phyloP scores from a whole-genome alignment of 2,113 vertebrate genomes.

The Desmodus rotundus region DNA sequence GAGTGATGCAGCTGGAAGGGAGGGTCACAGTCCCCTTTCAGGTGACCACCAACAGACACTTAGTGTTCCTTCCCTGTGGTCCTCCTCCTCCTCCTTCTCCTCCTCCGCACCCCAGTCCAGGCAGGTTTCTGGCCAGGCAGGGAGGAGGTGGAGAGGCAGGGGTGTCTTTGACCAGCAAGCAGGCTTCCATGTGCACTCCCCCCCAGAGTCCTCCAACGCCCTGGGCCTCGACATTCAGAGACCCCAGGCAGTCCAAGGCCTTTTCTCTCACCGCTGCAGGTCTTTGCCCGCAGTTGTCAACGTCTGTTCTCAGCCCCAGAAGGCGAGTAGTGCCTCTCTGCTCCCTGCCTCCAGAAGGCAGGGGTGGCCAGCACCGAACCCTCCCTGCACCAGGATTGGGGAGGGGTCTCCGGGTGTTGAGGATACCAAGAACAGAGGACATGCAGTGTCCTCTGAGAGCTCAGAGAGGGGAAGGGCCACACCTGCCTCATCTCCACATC shows the following conservation, averaged over 20 bases:
- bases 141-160: accelerated
- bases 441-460: not conserved
- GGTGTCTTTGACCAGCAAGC: not conserved
- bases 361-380: accelerated
- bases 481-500: not conserved
- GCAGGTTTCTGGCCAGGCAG: not conserved
- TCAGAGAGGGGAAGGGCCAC: not conserved
- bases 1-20: not conserved
- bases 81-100: too few species aligned
- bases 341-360: not conserved
- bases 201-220: not conserved
- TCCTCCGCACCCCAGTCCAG: not conserved
- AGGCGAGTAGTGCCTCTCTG: not conserved
- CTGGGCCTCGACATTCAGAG: not conserved
- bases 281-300: not conserved
- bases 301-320: not conserved
- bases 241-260: not conserved
- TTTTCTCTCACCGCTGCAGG: not conserved
- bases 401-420: not conserved
- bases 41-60: not conserved
- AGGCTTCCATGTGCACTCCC: not conserved
- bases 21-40: not conserved
- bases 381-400: too few species aligned
- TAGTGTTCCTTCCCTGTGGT: not conserved
- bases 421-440: not conserved